Evolutionary conservation across 2,113 vertebrate species (phyloP).

Genomic region (Zingel zingel): DNA sequence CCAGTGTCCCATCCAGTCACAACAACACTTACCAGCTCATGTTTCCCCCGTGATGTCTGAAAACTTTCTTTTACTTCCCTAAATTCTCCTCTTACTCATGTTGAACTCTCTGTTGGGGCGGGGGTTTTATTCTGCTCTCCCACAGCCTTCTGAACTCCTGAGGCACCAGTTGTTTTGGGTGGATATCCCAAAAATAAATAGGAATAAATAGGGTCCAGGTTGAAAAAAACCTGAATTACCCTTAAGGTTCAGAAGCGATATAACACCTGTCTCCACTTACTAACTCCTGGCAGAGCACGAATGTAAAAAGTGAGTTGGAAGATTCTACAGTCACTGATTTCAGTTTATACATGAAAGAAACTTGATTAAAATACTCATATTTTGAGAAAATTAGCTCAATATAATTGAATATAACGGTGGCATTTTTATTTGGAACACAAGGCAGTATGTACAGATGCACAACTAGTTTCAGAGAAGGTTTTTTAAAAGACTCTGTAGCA

Average conservation of each 20-base stretch:
- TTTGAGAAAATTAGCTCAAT: background rate
- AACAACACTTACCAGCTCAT: background rate
- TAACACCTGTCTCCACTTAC: background rate
- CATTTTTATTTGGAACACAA: too few relatives aligned
- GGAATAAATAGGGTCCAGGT: too few relatives aligned
- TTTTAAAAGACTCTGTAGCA: background rate
- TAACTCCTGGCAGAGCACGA: background rate
- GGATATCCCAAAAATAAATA: too few relatives aligned
- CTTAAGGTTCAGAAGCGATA: background rate
- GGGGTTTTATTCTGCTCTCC: slow-evolving; percentile 1
- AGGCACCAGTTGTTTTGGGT: background rate
- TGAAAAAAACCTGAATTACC: too few relatives aligned
- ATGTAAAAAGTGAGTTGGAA: background rate
- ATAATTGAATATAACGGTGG: too few relatives aligned
- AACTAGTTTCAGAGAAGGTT: background rate
- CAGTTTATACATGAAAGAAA: background rate
- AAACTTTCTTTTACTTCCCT: slow-evolving; percentile 9
- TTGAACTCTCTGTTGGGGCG: background rate
- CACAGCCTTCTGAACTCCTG: background rate
- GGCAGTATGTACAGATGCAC: too few relatives aligned
- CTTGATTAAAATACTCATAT: background rate
- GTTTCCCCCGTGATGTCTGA: background rate
- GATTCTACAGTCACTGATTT: background rate
- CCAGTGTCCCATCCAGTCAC: slow-evolving; percentile 11
- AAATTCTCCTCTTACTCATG: slow-evolving; percentile 5